Percentiles rank a stretch among this genome's conserved stretches.
phyloP scores from a whole-genome alignment of 2,113 vertebrate genomes.

The Strigops habroptila region DNA sequence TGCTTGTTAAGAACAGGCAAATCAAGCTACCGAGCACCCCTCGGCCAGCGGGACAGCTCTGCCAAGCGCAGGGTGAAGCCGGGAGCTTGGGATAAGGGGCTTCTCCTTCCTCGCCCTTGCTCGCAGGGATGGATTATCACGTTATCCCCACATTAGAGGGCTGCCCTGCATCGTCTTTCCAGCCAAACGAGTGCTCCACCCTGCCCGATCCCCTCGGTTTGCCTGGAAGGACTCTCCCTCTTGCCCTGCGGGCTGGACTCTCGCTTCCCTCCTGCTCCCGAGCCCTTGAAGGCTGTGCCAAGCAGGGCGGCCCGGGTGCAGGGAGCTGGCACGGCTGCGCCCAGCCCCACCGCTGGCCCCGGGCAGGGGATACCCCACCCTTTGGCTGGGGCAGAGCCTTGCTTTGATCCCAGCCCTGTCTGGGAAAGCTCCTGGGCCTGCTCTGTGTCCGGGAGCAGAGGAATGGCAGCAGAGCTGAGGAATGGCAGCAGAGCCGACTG shows the following conservation, averaged over 20 bases:
- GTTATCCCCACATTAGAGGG: neutral
- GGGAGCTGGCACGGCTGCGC: neutral
- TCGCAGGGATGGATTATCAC: neutral
- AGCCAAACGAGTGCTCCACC: neutral
- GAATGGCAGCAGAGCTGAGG: neutral
- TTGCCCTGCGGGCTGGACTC: neutral
- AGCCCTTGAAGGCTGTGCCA: conserved; percentile 36
- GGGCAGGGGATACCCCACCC: conserved; percentile 6
- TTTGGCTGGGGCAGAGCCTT: neutral
- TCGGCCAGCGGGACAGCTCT: neutral
- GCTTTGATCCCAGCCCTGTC: conserved; percentile 32
- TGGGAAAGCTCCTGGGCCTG: conserved; percentile 35
- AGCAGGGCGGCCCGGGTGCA: neutral
- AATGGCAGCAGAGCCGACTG: neutral
- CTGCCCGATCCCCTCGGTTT: neutral
- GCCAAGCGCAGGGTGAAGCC: fast-evolving
- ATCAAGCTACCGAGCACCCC: neutral
- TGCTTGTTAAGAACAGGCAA: neutral
- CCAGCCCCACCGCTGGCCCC: neutral
- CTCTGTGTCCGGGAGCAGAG: fast-evolving
- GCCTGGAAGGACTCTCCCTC: conserved; percentile 2
- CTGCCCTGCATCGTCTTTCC: neutral
- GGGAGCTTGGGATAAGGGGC: neutral
- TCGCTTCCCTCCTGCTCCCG: neutral
- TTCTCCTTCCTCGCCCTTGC: neutral